phyloP scores from a whole-genome alignment of 2,797 vertebrate genomes.

The Aplochiton taeniatus region DNA sequence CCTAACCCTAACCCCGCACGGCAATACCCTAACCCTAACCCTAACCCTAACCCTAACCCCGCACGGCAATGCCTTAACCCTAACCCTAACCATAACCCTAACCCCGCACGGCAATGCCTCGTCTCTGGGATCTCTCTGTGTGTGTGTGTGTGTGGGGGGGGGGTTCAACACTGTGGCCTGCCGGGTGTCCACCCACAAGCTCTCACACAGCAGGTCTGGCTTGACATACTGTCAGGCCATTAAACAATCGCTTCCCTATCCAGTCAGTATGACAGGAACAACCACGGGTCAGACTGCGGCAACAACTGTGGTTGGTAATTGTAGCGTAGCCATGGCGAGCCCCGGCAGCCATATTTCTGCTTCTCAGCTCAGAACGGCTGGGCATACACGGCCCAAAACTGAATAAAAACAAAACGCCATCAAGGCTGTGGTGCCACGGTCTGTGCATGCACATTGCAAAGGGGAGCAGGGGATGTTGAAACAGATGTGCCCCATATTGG shows the following conservation, averaged over 20 bases:
- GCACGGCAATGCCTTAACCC: no score
- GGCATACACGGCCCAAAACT: slow-evolving; percentile 43
- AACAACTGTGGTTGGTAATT: slow-evolving; percentile 53
- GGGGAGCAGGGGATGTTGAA: slow-evolving; percentile 75
- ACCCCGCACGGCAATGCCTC: no score
- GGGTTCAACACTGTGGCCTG: not conserved
- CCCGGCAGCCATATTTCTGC: slow-evolving; percentile 48
- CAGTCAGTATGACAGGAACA: slow-evolving; percentile 39
- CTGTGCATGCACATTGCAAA: slow-evolving; percentile 61
- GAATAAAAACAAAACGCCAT: slow-evolving; percentile 48
- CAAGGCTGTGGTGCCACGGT: slow-evolving; percentile 70
- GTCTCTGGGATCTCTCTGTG: no score
- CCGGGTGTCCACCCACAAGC: not conserved
- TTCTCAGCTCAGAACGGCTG: slow-evolving; percentile 48
- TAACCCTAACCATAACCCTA: no score
- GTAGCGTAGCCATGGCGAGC: slow-evolving; percentile 58
- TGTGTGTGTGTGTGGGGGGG: no score
- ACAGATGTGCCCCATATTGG: slow-evolving; percentile 78
- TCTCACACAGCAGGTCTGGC: not conserved
- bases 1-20: no score
- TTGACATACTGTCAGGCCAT: no score
- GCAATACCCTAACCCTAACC: no score
- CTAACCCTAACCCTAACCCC: no score
- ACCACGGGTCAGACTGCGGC: slow-evolving; percentile 53
- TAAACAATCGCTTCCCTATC: no score